Evolutionary conservation across 2,113 vertebrate genomes (phyloP), one percentile per base, ranked within the genome.

Genomic region (Gasterosteus aculeatus): DNA sequence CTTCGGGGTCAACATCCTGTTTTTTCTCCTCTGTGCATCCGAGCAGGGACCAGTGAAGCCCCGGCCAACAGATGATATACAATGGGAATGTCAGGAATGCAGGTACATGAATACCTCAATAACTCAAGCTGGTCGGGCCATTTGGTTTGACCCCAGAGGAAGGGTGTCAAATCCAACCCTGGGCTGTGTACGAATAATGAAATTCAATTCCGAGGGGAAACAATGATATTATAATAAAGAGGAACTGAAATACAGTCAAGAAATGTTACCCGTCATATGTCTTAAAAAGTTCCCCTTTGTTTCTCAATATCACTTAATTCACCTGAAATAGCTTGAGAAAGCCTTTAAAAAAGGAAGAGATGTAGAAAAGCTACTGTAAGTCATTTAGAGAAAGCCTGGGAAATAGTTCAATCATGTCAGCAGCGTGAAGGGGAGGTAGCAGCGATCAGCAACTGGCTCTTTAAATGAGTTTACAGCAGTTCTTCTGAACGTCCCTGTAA

Each of bases 11-110:
- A 81, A 92, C 90, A 88, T 93, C 93, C 93, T 92, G 93, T 92
- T 93, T 92, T 82, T 79, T 85, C 72, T 78, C 58, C 80, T 72
- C 33, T 5, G 44, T 78, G 49, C n/a, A 15, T 84, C 73, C 42
- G 29, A 53, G 70, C 78, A 77, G 44, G 80, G 78, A 63, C 7
- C 9, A 58, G 75, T 85, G 83, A 86, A 89, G 73, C 75, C 80
- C 84, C 64, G 19, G 81, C 68, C 83, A 77, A 72, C 73, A 77
- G 86, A 73, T 69, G 77, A 88, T 86, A 88, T 61, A 75, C 69
- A 74, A 57, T 29, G 41, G 85, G 90, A 93, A 93, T 92, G 90
- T 80, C 67, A 86, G 83, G 90, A 93, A 93, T 93, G 88, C 83
- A 92, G 90, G 88, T 89, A 87, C 71, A 75, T 80, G 77, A 92